phyloP scores from a whole-genome alignment of 2,113 vertebrate species.

The Benthochromis sp. region DNA sequence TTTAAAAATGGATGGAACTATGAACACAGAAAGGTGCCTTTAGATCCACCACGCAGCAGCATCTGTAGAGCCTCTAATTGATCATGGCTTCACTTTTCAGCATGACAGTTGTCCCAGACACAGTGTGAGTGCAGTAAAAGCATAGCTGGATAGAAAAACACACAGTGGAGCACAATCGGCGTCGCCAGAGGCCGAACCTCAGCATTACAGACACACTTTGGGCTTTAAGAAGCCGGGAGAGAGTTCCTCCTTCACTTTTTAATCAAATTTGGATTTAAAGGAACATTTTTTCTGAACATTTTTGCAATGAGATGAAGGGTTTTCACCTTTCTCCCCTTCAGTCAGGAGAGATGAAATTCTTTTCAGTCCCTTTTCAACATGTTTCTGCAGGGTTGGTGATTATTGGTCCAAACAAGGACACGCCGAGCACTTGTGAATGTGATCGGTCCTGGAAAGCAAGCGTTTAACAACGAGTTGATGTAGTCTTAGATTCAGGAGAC shows the following conservation, averaged over 20 bases:
- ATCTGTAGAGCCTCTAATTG: not conserved
- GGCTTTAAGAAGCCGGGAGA: not conserved
- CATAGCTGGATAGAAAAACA: not conserved
- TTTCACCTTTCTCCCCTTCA: not conserved
- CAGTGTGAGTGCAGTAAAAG: not conserved
- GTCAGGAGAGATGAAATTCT: not conserved
- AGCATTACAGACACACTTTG: fast-evolving
- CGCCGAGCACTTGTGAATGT: not conserved
- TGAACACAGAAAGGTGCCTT: not conserved
- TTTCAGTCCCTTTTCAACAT: not conserved
- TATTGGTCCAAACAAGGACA: not conserved
- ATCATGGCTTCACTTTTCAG: not conserved
- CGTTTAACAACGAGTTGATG: not conserved
- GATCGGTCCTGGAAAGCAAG: not conserved
- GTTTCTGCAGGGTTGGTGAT: not conserved
- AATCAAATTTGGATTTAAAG: not conserved
- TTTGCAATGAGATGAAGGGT: not conserved
- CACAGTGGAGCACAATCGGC: not conserved
- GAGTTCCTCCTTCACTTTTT: not conserved
- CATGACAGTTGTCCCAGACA: not conserved
- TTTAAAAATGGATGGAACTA: not conserved
- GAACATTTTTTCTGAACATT: not conserved
- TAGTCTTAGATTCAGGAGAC: not conserved
- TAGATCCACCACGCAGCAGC: fast-evolving
- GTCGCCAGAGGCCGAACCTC: not conserved